Base-by-base conservation (phyloP, 2,113 vertebrate genomes). In the Indicator maculatus region DNA sequence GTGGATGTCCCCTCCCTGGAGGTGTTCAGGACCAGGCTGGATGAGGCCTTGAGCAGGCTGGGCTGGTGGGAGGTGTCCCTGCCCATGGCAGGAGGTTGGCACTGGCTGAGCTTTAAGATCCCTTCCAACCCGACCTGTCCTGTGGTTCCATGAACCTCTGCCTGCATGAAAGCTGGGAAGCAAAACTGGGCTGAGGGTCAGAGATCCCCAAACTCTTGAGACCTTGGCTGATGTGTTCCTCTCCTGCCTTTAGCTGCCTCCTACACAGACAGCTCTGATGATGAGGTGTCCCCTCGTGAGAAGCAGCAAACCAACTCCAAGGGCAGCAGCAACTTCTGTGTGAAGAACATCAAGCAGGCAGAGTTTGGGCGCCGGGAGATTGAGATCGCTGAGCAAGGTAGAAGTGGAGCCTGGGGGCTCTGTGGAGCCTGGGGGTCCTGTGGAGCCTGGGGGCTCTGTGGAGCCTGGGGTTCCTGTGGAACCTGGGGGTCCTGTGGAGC, bases 331-430 rank as follows among this genome's bases (percentile, higher is more conserved):
- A 99, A 99, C 86, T 99, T 99, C 98, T 99, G 99, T 13, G 99
- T 99, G 95, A 99, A 99, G 98, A 99, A 98, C 96, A 99, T 99
- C 96, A 99, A 99, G 81, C 99, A 99, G 97, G 98, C 98, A 1
- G 99, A 99, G 94, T 99, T 99, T 36, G 99, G 99, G 72, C 97
- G 99, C 70, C 98, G 99, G 61, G 99, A 99, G 96, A 99, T 99
- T 21, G 99, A 99, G 98, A 99, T 99, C 3, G 99, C 99, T 4
- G 99, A 99, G 66, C 99, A 99, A 98, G 99, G 99, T 99, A 95
- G 92, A 12, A 63, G 47, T 1, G 45, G 36, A 73, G 31, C 2
- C 1, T 28, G 80, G 61, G 72, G 39, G n/a, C n/a, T n/a, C n/a
- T n/a, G n/a, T n/a, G n/a, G n/a, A n/a, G n/a, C n/a, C n/a, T n/a